These are phyloP conservation scores for Nasua narica DNA, from an alignment of 2,797 vertebrate species.

Conservation along the genomic window DNA sequence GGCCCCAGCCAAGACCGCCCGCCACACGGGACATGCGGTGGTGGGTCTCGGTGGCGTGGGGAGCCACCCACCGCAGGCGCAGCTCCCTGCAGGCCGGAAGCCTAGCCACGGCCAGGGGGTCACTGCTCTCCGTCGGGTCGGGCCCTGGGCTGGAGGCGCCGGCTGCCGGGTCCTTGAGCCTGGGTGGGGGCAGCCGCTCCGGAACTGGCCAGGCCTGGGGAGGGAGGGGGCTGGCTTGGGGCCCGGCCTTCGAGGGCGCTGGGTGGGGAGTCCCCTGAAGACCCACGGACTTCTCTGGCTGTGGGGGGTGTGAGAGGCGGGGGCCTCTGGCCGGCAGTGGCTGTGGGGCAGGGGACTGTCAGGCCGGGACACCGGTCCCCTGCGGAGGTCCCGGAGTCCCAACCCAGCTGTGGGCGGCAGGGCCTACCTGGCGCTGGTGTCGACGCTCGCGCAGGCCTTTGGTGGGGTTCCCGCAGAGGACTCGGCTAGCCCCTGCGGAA, in stretches of 20 bases:
- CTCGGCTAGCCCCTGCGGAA: slow-evolving; percentile 86
- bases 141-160: background rate
- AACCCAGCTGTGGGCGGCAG: background rate
- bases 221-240: background rate
- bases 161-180: background rate
- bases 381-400: background rate
- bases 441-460: slow-evolving; percentile 88
- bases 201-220: background rate
- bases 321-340: background rate
- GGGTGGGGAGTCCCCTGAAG: background rate
- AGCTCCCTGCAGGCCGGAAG: slow-evolving; percentile 53
- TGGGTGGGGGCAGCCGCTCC: background rate
- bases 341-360: background rate
- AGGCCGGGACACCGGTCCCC: background rate
- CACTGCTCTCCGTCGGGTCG: background rate
- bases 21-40: background rate
- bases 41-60: background rate
- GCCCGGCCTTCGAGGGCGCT: fast-evolving
- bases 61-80: slow-evolving; percentile 33
- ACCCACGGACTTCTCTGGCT: background rate
- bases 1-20: background rate
- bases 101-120: slow-evolving; percentile 49
- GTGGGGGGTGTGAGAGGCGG: background rate
- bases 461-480: slow-evolving; percentile 94
- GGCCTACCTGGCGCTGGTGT: slow-evolving; percentile 80